phyloP scores from a whole-genome alignment of 2,113 vertebrate genomes.

The Lichenostomus cassidix region DNA sequence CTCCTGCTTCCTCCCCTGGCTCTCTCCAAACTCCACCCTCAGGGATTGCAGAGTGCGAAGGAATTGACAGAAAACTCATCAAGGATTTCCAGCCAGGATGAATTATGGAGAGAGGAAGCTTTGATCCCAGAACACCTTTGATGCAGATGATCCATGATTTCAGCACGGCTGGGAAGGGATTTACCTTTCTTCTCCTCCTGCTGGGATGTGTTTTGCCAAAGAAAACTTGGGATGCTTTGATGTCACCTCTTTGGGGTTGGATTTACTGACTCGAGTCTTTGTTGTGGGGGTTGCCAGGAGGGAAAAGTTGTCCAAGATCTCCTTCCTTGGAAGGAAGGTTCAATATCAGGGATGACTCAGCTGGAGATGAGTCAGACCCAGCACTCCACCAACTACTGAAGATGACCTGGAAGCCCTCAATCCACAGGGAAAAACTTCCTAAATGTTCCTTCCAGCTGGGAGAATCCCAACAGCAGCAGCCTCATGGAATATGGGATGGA shows the following conservation, averaged over 20 bases:
- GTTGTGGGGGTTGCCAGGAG: neutral
- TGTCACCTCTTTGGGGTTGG: neutral
- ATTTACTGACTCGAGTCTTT: neutral
- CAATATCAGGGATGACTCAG: conserved; percentile 12
- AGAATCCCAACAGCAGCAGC: neutral
- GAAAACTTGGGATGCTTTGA: neutral
- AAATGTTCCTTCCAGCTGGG: neutral
- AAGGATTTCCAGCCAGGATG: neutral
- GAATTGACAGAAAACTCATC: neutral
- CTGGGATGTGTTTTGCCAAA: neutral
- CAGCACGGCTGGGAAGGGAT: neutral
- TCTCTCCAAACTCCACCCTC: neutral
- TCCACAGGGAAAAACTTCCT: neutral
- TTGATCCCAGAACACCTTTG: neutral
- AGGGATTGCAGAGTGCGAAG: neutral
- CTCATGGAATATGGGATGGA: fast-evolving
- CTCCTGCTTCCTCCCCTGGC: neutral
- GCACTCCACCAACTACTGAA: neutral
- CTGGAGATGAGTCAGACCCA: conserved; percentile 26
- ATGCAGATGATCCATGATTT: neutral
- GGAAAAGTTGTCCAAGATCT: neutral
- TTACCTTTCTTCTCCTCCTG: neutral
- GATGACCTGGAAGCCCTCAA: neutral
- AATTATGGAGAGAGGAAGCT: neutral
- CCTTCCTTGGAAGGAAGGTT: neutral